Conservation (phyloP, 2,113 vertebrate genomes). For the Dipodomys merriami region DNA sequence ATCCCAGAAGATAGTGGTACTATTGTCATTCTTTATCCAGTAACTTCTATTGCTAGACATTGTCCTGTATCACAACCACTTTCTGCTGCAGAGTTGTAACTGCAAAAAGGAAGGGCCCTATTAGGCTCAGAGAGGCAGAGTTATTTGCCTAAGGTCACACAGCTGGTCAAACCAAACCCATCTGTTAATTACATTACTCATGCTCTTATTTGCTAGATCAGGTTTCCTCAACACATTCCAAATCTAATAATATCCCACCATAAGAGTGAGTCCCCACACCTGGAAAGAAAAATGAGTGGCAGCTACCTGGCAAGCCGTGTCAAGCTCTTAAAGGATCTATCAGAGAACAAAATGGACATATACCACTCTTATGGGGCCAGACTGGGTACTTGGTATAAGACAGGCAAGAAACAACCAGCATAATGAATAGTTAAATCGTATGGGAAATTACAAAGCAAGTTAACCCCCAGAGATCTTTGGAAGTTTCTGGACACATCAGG, state of each 20-base stretch:
- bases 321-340: neutral
- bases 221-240: neutral
- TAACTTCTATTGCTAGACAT: too few species aligned
- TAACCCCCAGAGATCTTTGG: neutral
- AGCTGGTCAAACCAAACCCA: neutral
- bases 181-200: neutral
- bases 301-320: neutral
- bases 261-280: neutral
- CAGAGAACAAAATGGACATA: neutral
- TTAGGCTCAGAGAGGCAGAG: slow-evolving; percentile 4
- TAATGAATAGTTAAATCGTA: neutral
- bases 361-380: neutral
- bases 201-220: neutral
- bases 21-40: neutral
- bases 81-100: neutral
- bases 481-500: neutral
- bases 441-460: neutral
- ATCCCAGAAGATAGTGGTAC: neutral
- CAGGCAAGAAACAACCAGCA: neutral
- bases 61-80: neutral
- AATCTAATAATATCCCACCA: too few species aligned
- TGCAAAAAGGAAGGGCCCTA: neutral
- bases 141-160: slow-evolving; percentile 31
- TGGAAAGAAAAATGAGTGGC: neutral
- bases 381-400: neutral